Evolutionary conservation across 1,140 invertebrate species (phyloP), one percentile per base, ranked within the genome.

Genomic region (Scaptomyza hsui): DNA sequence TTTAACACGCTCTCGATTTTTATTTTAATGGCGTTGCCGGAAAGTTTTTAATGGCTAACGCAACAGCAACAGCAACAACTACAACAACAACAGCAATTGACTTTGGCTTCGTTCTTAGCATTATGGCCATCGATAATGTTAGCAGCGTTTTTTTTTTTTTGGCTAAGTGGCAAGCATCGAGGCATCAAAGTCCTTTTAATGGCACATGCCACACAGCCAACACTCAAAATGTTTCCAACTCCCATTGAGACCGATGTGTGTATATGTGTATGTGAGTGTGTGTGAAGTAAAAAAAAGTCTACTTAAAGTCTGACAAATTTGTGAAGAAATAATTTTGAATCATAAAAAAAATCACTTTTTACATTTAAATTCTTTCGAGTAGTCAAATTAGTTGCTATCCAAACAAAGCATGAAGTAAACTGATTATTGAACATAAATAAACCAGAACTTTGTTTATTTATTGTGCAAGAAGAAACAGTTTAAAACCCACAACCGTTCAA

Each of bases 1-100:
- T 83, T 83, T 83, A 83, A 83, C 75, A 83, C 79, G 67, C 79
- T 78, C 72, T 83, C 79, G 79, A 83, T 83, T 83, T 83, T 83
- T 83, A 82, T 82, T 83, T 78, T 83, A 83, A 83, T 83, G 79
- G 72, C 79, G 48, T 77, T 72, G 69, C 44, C 62, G 57, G 53
- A 80, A 81, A 81, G 73, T 81, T 72, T 68, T 42, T 81, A 81
- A 81, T 83, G 72, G 59, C 78, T 52, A 60, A 48, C 69, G 55
- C 39, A 39, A 37, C 52, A 35, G 29, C 62, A 51, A n/a, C 39
- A 60, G 16, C 63, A 49, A 18, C 55, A 67, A 26, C 10, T 12
- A 9, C 47, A 24, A 5, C 15, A 26, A 16, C 32, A 52, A 24
- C 15, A 44, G 29, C 18, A 56, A 48, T 24, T 29, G 44, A 29